Base-by-base conservation (phyloP, 2,888 invertebrate species). In the Dolichopus griseipennis region DNA sequence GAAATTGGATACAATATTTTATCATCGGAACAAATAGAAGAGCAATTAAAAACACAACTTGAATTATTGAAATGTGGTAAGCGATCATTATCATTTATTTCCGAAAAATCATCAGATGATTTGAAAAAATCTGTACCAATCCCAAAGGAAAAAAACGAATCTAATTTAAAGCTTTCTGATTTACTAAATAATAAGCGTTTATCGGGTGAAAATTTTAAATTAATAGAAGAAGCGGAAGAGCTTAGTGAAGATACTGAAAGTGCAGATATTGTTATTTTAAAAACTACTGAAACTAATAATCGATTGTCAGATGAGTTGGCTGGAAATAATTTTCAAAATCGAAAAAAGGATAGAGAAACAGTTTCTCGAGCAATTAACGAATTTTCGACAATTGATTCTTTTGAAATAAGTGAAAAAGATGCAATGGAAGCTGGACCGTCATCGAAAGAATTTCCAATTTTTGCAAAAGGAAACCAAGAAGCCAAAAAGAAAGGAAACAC, bases 31-130 rank as follows among this genome's bases (percentile, higher is more conserved):
- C 77, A 78, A 68, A 71, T 81, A 10, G 75, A 76, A 66, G 76
- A 76, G 68, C 75, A 78, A 68, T 69, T 80, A 69, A 80, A 79
- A 68, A 74, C 80, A 63, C 80, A 81, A 66, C 72, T 80, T 65
- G 76, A 78, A 69, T 68, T 81, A 43, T 69, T 80, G 1, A 78
- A 78, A 69, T 76, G 70, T 64, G 73, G 75, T 12, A 78, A 78
- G 62, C 74, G 78, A 0, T 74, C 70, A 0, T 68, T 76, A 3
- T 74, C 67, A 15, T 21, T 34, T 8, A 21, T 61, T 21, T 15
- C 8, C 8, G 62, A 61, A 62, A 62, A 21, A 62, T 27, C 27
- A 4, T 27, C 27, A 2, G 22, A 62, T 1, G 8, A 37, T 12
- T 12, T 15, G 0, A 33, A 65, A 34, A 68, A 4, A 65, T 12